Base-by-base conservation (phyloP, 1,140 invertebrate species). In the Hypothenemus hampei region DNA sequence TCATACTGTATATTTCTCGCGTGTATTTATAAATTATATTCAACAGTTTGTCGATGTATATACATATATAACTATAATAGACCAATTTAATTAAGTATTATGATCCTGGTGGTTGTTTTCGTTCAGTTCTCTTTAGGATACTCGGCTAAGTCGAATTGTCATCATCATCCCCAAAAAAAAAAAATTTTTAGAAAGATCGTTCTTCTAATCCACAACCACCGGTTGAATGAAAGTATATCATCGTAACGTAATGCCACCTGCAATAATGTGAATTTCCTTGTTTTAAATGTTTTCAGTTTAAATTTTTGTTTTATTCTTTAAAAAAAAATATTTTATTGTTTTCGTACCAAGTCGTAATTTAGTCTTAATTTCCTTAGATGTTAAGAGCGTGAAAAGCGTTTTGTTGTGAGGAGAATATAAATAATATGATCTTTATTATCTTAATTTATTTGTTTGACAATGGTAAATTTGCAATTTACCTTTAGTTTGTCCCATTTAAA, bases 41-140 rank as follows among this genome's bases (percentile, higher is more conserved):
- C 64, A 63, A 62, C 68, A 68, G 66, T 69, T 68, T 67, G 65
- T 68, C 65, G 58, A 60, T 69, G 68, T 69, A 69, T 63, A 68
- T 69, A 69, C 61, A 24, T 63, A 60, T n/a, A 56, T 60, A 29
- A 29, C 26, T 29, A 60, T 63, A 51, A 58, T 50, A 59, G 44
- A 57, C 45, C 31, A 53, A 51, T 52, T 49, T 50, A 57, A 24
- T 22, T 43, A 39, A 13, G n/a, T n/a, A n/a, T 6, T 45, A 46
- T 37, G 36, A 40, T 16, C 7, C 47, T 13, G 13, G 47, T 45
- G 43, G 43, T 19, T 31, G 11, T 11, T 13, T 22, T 44, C 10
- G 7, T 3, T 6, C n/a, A 29, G 6, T 29, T 7, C 6, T 29
- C n/a, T 29, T 7, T 7, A 29, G 26, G 26, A 29, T 7, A 29